Evolutionary conservation across 2,113 vertebrate species (phyloP), one percentile per base, ranked within the genome.

Genomic region (Sinocyclocheilus anophthalmus): DNA sequence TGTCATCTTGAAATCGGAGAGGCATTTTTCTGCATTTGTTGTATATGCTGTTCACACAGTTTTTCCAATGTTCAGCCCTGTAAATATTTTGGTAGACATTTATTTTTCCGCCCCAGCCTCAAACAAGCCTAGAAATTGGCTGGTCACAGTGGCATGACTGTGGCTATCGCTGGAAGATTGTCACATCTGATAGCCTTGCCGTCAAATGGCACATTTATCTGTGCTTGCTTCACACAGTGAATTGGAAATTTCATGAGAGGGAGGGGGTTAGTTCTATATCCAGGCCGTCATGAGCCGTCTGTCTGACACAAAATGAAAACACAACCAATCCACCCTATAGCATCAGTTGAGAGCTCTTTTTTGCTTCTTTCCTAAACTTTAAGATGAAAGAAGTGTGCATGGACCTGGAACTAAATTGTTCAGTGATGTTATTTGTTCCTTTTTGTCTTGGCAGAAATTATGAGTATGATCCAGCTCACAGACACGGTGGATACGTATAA

Each of bases 1-100:
- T 50, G 59, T 22, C 30, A 73, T 45, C 73, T 48, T 20, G n/a
- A 67, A 20, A 61, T 33, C 45, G 0, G 5, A 80, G 20, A 72
- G 37, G 10, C 63, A 18, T 33, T 50, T 61, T 72, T 77, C 82
- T 83, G 70, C 82, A 77, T 67, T 79, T 61, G 30, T 39, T 42
- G 37, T 22, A 73, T 87, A 87, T 76, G 37, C 59, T 37, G 3
- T 42, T 61, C 78, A 69, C 16, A 67, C 50, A 69, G 9, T n/a
- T 33, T 48, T 69, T 69, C 59, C 50, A 84, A 24, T 63, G 85
- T 57, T 73, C 33, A 77, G 45, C 45, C 77, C 78, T 79, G 82
- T 83, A 88, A 86, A 85, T 86, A 82, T 73, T 86, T 86, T 86
- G 33, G 65, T 87, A 88, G 87, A 79, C 37, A 69, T 88, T 85